These are phyloP conservation scores for Acrossocheilus fasciatus DNA, from an alignment of 2,797 vertebrate genomes.

Conservation along the genomic window DNA sequence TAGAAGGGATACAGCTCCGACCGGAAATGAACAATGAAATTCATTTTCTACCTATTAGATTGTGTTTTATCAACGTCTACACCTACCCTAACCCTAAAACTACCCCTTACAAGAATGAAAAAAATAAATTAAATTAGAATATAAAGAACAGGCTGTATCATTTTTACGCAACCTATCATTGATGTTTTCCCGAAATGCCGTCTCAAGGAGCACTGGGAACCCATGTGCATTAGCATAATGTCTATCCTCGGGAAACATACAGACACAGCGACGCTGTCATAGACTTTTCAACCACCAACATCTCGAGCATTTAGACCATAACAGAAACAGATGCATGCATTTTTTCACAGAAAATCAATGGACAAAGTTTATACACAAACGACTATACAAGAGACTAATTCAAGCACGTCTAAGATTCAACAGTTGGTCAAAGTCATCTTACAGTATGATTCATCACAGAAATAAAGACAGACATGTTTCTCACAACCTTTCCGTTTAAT, in stretches of 20 bases:
- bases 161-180: background rate
- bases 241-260: background rate
- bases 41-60: too few relatives aligned
- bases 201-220: background rate
- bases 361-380: background rate
- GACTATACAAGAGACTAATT: background rate
- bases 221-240: background rate
- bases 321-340: constrained; percentile 7
- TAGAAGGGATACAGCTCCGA: too few relatives aligned
- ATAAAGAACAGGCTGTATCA: background rate
- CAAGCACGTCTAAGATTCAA: constrained; percentile 4
- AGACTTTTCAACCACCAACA: background rate
- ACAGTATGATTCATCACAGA: background rate
- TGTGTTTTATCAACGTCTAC: too few relatives aligned
- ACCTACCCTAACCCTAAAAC: too few relatives aligned
- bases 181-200: background rate
- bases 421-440: background rate
- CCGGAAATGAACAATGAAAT: too few relatives aligned
- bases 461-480: constrained; percentile 22
- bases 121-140: background rate
- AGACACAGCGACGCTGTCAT: background rate
- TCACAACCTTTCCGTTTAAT: background rate
- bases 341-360: background rate
- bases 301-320: background rate
- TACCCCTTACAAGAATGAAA: too few relatives aligned